Base-by-base conservation (phyloP, 2,113 vertebrate genomes). In the Psilopsiagon aurifrons region DNA sequence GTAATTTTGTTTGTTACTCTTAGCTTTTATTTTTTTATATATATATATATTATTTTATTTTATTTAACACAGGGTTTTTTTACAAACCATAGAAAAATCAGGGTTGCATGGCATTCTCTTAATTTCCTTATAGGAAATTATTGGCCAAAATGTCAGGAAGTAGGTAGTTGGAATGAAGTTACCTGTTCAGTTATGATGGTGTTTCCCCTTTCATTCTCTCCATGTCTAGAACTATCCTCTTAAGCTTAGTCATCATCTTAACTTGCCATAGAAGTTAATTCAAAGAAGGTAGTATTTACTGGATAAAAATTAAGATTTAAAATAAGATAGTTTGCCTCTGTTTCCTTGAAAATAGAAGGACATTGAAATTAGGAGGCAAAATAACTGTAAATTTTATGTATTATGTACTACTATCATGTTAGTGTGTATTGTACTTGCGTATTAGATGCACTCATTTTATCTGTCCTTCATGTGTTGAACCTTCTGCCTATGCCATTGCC, bases 381-480 rank as follows among this genome's bases (percentile, higher is more conserved):
- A 59, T 39, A 1, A 84, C 22, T 85, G 35, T 49, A 57, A 9
- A 9, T 47, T 77, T 90, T 68, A 47, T 77, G 11, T 83, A 59
- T 83, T 71, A 51, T 90, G 66, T 95, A 46, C 51, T 90, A 57
- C 76, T 76, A 7, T 8, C 1, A 3, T 79, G 62, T 94, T 88
- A 54, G n/a, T 85, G 59, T 95, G 60, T 85, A 55, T 74, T 95
- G 80, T 94, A 87, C 69, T 92, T 95, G 43, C 0, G 1, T 84
- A 91, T 78, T 76, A 94, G 70, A 55, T 76, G 68, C 88, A 71
- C 67, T 92, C 88, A 83, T 95, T 92, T 83, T 94, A 75, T 81
- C 78, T 94, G 89, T 93, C 57, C 46, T 89, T 87, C 86, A 27
- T 92, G 59, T 92, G 78, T 94, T 89, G 74, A 85, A 44, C 41